These are phyloP conservation scores for Eubasilissa splendida DNA, from an alignment of 2,888 invertebrate species.

Conservation along the genomic window DNA sequence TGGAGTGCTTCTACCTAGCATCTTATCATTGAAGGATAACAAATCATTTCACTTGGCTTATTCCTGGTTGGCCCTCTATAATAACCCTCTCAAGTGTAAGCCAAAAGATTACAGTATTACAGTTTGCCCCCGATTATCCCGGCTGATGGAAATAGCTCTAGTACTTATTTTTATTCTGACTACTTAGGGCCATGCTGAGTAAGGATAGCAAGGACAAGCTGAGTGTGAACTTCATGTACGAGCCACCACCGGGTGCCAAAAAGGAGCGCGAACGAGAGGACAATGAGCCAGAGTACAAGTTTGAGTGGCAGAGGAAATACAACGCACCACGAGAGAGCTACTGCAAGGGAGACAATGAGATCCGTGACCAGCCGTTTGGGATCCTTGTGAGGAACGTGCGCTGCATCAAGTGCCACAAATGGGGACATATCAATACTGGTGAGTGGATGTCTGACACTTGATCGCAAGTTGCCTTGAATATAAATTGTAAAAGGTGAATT, in stretches of 20 bases:
- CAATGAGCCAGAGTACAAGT: slow-evolving; percentile 97
- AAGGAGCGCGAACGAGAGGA: slow-evolving; percentile 93
- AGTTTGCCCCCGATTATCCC: no score
- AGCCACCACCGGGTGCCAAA: slow-evolving; percentile 97
- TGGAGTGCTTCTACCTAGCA: no score
- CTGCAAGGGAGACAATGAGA: slow-evolving; percentile 97
- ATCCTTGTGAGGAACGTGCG: slow-evolving; percentile 97
- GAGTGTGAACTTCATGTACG: slow-evolving; percentile 99
- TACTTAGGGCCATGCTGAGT: slow-evolving; percentile 89
- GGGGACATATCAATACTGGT: slow-evolving; percentile 98
- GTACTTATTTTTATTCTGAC: not conserved
- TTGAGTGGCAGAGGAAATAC: slow-evolving; percentile 99
- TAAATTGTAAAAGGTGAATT: no score
- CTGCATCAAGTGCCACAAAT: slow-evolving; percentile 99
- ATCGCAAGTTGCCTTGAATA: not conserved
- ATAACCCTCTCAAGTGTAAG: no score
- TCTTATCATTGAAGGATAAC: no score
- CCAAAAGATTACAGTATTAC: no score
- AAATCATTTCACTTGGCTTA: no score
- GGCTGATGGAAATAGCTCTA: no score
- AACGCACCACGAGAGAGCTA: slow-evolving; percentile 99
- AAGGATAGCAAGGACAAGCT: slow-evolving; percentile 99
- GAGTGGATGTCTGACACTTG: slow-evolving; percentile 46
- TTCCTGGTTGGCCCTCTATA: no score
- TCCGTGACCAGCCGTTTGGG: slow-evolving; percentile 98